phyloP scores from a whole-genome alignment of 2,797 vertebrate species.

The Onychomys arenicola region DNA sequence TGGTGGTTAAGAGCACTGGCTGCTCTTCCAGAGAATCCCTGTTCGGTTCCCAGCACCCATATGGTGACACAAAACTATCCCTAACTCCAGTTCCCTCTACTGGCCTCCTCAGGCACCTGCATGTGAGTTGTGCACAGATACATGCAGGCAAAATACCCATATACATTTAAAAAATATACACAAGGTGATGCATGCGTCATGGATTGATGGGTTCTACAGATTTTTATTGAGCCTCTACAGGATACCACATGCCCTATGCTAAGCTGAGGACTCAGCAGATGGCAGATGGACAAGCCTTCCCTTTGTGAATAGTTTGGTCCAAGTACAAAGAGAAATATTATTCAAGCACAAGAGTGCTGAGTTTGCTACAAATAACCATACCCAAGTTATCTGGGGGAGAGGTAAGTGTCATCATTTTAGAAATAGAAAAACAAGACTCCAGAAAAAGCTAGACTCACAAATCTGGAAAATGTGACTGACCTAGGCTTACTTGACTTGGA shows the following conservation, averaged over 20 bases:
- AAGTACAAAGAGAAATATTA: not conserved
- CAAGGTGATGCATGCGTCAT: not conserved
- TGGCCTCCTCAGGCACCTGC: not conserved
- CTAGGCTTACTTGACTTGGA: not conserved
- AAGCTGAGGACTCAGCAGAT: not conserved
- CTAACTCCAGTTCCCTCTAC: not conserved
- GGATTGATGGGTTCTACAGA: not conserved
- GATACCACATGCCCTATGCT: not conserved
- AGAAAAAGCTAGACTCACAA: not conserved
- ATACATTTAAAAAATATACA: not conserved
- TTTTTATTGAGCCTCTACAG: not conserved
- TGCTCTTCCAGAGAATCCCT: not conserved
- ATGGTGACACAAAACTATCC: not conserved
- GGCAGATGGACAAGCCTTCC: not conserved
- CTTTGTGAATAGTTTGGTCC: not conserved
- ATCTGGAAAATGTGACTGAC: not conserved
- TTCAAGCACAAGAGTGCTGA: not conserved
- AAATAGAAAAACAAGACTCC: not conserved
- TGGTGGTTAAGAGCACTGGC: not conserved
- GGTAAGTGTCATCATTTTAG: not conserved
- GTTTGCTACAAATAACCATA: not conserved
- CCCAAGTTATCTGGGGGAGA: not conserved
- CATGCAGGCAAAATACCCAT: not conserved
- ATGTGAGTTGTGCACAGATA: not conserved
- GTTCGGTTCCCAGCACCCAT: not conserved